Evolutionary conservation across 2,888 invertebrate species (phyloP), one percentile per base, ranked within the genome.

Genomic region (Clanis bilineata): DNA sequence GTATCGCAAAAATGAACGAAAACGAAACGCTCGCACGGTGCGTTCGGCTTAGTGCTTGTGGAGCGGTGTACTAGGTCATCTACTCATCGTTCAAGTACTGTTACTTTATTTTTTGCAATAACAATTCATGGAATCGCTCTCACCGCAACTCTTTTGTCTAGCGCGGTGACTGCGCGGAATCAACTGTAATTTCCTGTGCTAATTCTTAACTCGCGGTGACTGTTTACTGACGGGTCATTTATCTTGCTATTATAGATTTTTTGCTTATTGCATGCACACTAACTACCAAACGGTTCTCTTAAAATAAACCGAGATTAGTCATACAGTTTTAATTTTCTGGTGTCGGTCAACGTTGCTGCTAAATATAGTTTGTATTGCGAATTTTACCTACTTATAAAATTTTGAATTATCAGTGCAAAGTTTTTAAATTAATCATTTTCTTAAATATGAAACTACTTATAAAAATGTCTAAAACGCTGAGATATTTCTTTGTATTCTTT

Each of bases 101-200:
- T 76, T 76, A 73, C 61, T 69, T 70, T 70, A 75, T 76, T 77
- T 76, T 76, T 76, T 70, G 71, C 71, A 64, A 68, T 75, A 68
- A 64, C 58, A 72, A 65, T 80, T 78, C 79, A 73, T 66, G 63
- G 76, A 81, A 80, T 78, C 74, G 71, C 84, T 83, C 83, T 85
- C 81, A 76, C 82, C 73, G 67, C 67, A 64, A 70, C 67, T 76
- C 80, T 82, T 82, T 86, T 86, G 83, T 85, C 77, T 79, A 74
- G 65, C 71, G 70, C 79, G 73, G 65, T 72, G 71, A 74, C 76
- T 68, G 70, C 68, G 76, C 70, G 71, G 69, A 82, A 74, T 77
- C 73, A 72, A 73, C 75, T 76, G 76, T 78, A 73, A 83, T 86
- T 85, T 85, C 80, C 81, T 82, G 82, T 75, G 74, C 73, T 71